Evolutionary conservation across 2,888 invertebrate genomes (phyloP), one percentile per base, ranked within the genome.

Genomic region (Criorhina ranunculi): DNA sequence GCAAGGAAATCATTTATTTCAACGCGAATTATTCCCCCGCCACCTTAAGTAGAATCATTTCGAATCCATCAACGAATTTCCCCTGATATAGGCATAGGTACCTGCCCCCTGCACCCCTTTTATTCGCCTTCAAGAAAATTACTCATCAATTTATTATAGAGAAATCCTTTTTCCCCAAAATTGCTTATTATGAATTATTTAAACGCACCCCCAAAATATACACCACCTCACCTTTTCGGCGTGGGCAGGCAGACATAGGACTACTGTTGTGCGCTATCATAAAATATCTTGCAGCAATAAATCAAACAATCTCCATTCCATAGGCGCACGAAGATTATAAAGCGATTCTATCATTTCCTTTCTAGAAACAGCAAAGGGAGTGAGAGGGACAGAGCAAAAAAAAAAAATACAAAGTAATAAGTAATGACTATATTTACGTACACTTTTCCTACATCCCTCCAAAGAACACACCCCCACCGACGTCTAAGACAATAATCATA

Each of bases 131-230:
- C 12, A 24, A 59, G 53, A 44, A 53, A 66, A 59, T 76, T 60
- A 60, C 66, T 46, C 66, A 67, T 73, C 66, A 73, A 73, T 67
- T 67, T 73, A 73, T 67, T 60, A 73, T 60, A 51, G 17, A 67
- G 70, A 73, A 78, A 59, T 60, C 53, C 59, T 80, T 67, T 78
- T 73, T 53, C 53, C 15, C 60, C 31, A 64, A 81, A 70, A 64
- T 42, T 69, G 80, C 69, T 75, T 73, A 80, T 69, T 70, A 64
- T 76, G 75, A 76, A 70, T 75, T 64, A 76, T 81, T 75, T 55
- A 70, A 76, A 59, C 35, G 40, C 24, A n/a, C n/a, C 19, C n/a
- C 51, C 33, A 37, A 29, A 8, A 15, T 46, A 15, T 44, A 42
- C 31, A 19, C 11, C 12, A 5, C 12, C 24, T 46, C 12, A 24